These are phyloP conservation scores for Nothoprocta perdicaria DNA, from an alignment of 2,113 vertebrate species.

Conservation along the genomic window DNA sequence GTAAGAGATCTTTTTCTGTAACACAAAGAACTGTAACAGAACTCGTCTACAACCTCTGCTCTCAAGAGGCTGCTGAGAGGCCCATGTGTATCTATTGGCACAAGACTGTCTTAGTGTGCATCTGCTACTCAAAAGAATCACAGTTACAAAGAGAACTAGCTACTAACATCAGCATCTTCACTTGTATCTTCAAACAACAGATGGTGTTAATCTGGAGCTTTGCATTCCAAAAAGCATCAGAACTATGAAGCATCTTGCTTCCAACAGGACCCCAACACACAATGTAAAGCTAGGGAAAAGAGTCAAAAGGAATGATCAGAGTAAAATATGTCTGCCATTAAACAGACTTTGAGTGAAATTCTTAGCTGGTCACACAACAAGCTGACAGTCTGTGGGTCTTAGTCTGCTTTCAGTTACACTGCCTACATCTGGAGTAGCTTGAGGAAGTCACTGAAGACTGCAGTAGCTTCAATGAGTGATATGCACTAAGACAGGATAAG, in stretches of 20 bases:
- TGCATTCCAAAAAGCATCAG: constrained; percentile 50
- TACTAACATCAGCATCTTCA: constrained; percentile 22
- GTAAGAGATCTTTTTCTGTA: not conserved
- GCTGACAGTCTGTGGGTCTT: not conserved
- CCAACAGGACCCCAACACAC: not conserved
- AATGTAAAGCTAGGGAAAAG: not conserved
- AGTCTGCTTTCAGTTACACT: not conserved
- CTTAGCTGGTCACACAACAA: not conserved
- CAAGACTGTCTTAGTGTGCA: not conserved
- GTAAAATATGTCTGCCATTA: not conserved
- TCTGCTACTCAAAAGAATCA: constrained; percentile 57
- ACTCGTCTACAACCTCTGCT: not conserved
- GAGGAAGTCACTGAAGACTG: not conserved
- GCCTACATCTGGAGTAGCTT: not conserved
- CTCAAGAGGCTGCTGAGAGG: not conserved
- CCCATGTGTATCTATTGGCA: not conserved
- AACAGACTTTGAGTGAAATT: not conserved
- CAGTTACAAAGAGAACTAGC: constrained; percentile 33
- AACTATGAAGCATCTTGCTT: constrained; percentile 46
- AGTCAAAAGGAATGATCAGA: not conserved
- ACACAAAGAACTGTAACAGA: not conserved
- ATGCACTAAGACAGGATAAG: not conserved
- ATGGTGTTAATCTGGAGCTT: constrained; percentile 63
- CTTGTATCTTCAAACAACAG: constrained; percentile 68
- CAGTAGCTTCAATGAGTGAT: not conserved